A percentile compares a stretch with the other conserved stretches of the same genome.
Conservation (phyloP, 2,888 invertebrate genomes). For the Scelioninae gen. 2 region DNA sequence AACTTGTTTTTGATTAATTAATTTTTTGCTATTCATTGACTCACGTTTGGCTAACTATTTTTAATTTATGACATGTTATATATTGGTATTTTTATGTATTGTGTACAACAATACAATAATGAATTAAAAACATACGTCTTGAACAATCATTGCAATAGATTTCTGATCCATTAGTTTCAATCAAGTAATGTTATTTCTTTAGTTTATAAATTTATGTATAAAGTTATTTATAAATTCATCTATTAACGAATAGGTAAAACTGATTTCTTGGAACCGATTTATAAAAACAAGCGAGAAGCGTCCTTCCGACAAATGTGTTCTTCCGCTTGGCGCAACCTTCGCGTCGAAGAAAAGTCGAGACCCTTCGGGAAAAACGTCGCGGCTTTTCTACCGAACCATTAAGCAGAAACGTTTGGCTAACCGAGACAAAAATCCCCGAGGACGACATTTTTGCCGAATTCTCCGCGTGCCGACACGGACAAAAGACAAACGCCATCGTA, state of each 20-base stretch:
- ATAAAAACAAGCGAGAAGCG: conserved; percentile 30
- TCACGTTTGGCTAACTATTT: no score
- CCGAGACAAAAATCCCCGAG: conserved; percentile 74
- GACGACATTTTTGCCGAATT: conserved; percentile 71
- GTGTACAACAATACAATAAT: no score
- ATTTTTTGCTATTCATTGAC: no score
- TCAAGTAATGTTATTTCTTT: no score
- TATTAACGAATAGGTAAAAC: not conserved
- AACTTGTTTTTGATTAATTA: no score
- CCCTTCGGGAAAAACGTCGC: conserved; percentile 46
- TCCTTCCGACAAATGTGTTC: conserved; percentile 45
- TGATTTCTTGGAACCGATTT: conserved; percentile 2
- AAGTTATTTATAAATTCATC: no score
- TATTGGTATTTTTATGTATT: no score
- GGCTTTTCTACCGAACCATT: conserved; percentile 72
- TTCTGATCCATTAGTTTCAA: no score
- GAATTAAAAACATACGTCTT: no score
- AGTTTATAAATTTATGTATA: no score
- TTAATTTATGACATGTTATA: no score
- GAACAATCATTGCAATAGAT: no score
- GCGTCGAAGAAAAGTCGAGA: conserved; percentile 27
- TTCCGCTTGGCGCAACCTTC: conserved; percentile 33
- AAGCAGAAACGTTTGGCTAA: conserved; percentile 74
- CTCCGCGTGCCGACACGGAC: conserved; percentile 71
- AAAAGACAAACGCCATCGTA: conserved; percentile 72